A percentile compares a stretch with the other conserved stretches of the same genome.
phyloP scores from a whole-genome alignment of 2,113 vertebrate genomes.

The Malurus elegans region DNA sequence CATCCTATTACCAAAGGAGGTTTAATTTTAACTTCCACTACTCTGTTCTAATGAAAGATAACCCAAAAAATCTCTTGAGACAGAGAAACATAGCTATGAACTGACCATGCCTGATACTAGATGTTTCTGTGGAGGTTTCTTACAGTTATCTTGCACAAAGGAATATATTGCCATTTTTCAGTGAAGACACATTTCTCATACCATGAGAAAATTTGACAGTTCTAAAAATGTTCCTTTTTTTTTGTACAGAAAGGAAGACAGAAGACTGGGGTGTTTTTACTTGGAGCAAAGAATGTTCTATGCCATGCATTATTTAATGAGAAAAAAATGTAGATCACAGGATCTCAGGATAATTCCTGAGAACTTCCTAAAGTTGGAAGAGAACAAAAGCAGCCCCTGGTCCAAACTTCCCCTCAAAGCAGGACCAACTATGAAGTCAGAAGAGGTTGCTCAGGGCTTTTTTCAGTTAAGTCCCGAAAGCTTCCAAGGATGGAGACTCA shows the following conservation, averaged over 20 bases:
- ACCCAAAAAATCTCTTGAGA: neutral
- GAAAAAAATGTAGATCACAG: neutral
- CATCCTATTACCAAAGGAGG: neutral
- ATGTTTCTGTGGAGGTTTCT: neutral
- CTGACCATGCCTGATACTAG: neutral
- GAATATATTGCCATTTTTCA: neutral
- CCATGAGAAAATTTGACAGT: neutral
- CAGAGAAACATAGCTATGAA: neutral
- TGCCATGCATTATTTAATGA: conserved; percentile 9
- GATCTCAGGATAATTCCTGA: neutral
- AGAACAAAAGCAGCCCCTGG: neutral
- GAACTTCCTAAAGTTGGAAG: neutral
- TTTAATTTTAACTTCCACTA: neutral
- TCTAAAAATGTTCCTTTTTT: neutral
- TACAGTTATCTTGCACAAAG: neutral
- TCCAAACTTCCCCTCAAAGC: neutral
- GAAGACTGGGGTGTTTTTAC: neutral
- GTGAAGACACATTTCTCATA: neutral
- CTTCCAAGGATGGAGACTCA: neutral
- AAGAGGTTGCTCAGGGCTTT: neutral
- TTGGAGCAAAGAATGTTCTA: conserved; percentile 2
- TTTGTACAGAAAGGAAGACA: neutral
- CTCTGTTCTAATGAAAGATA: neutral
- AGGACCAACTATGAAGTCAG: neutral
- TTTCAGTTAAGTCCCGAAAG: neutral